Conservation (phyloP, 2,797 vertebrate species). For the Bradypus variegatus region DNA sequence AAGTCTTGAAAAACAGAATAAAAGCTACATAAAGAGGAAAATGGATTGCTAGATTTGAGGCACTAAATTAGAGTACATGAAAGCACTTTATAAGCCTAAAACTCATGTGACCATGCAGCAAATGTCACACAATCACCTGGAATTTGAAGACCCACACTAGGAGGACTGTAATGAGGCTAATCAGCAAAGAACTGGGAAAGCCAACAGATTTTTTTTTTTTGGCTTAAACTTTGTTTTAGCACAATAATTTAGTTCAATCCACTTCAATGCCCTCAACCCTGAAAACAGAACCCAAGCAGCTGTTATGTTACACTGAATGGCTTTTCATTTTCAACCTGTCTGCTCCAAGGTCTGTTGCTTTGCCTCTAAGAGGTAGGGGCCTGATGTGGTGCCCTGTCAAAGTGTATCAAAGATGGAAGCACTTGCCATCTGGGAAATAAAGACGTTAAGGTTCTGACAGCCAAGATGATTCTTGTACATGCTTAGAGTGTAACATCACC, state of each 20-base stretch:
- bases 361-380: not conserved
- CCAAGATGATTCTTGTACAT: rapidly evolving
- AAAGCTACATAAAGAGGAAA: not conserved
- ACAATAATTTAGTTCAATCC: not conserved
- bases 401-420: not conserved
- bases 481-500: not conserved
- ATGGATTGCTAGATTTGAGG: not conserved
- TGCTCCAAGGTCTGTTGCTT: not conserved
- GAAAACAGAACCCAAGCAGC: not conserved
- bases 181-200: not conserved
- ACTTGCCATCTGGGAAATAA: not conserved
- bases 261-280: not conserved
- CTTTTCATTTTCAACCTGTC: not conserved
- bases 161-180: not conserved
- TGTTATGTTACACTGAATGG: not conserved
- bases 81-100: no score
- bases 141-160: not conserved
- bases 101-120: not conserved
- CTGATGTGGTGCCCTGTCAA: not conserved
- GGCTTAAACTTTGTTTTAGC: not conserved
- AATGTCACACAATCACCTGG: not conserved
- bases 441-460: not conserved
- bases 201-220: not conserved
- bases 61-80: rapidly evolving
- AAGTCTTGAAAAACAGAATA: not conserved